A percentile compares a stretch with the other conserved stretches of the same genome.
phyloP scores from a whole-genome alignment of 1,140 invertebrate species.

The Drosophila serrata region DNA sequence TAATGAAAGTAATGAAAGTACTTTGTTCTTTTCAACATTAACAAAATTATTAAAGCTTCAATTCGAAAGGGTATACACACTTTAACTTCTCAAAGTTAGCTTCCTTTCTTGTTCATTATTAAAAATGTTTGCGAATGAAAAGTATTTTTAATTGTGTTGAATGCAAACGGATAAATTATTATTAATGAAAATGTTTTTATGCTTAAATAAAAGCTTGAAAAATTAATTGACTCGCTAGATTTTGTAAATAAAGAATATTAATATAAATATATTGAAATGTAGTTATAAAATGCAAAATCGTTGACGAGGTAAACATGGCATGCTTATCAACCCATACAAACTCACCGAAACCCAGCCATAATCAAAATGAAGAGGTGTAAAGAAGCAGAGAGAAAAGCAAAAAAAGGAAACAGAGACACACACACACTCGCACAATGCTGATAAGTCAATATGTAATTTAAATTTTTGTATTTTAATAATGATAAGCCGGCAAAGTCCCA shows the following conservation, averaged over 20 bases:
- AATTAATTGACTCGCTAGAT: no score
- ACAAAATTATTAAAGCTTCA: no score
- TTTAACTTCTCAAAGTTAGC: no score
- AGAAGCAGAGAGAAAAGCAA: slow-evolving; percentile 19
- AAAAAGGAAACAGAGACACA: slow-evolving; percentile 38
- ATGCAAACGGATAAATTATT: no score
- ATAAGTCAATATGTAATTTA: slow-evolving; percentile 81
- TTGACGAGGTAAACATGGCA: slow-evolving; percentile 39
- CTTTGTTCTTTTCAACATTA: no score
- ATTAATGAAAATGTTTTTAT: no score
- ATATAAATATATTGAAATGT: slow-evolving; percentile 15
- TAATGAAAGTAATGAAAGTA: no score
- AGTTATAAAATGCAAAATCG: slow-evolving; percentile 41
- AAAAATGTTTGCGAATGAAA: not conserved
- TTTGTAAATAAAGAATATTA: no score
- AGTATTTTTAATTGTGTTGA: not conserved
- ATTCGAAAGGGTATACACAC: no score
- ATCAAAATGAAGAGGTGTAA: slow-evolving; percentile 45
- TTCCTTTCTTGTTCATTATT: no score
- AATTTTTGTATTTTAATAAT: slow-evolving; percentile 77
- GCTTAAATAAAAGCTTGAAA: no score
- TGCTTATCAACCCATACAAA: slow-evolving; percentile 29
- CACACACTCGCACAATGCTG: slow-evolving; percentile 39
- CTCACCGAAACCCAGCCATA: slow-evolving; percentile 17
- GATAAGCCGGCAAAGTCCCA: slow-evolving; percentile 71